Evolutionary conservation across 1,140 invertebrate genomes (phyloP), one percentile per base, ranked within the genome.

Genomic region (Drosophila navojoa): DNA sequence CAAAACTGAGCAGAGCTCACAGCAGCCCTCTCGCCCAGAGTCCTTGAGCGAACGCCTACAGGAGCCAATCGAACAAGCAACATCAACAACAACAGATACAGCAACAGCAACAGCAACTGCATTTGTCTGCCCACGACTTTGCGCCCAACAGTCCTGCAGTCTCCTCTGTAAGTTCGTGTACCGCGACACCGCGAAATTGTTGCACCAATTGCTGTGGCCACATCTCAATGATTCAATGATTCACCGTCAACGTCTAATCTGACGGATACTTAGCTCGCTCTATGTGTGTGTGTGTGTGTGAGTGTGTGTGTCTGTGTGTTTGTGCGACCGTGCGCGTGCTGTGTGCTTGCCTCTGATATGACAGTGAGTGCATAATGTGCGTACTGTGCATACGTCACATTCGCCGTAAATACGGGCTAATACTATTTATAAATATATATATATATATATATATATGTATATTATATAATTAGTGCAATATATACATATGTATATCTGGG

Each of bases 81-180:
- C 42, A 42, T 9, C 19, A 22, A n/a, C 45, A 44, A 3, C 35
- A 27, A 55, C 60, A 57, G 5, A 11, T 29, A 22, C 49, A 49
- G 15, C 42, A 50, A 7, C 29, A 40, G n/a, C 52, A 38, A 10
- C 15, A 49, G 19, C 29, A 54, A 29, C 25, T 19, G 4, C n/a
- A 16, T 7, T 22, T 10, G 16, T 13, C 69, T 19, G 55, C 45
- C 13, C 55, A 35, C 58, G 49, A 13, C 1, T 67, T 16, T 27
- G 49, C 27, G 16, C 50, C 22, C 32, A 10, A n/a, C 69, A 52
- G 35, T 1, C 29, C 45, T 9, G 5, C 54, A 71, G 47, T 59
- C 13, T 4, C 9, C 10, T 19, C 9, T 38, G 69, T 71, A 71
- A 71, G 69, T 71, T 35, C 13, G 15, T 27, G 40, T 25, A 13